Conservation (phyloP, 2,797 vertebrate species). For the Gila robusta region DNA sequence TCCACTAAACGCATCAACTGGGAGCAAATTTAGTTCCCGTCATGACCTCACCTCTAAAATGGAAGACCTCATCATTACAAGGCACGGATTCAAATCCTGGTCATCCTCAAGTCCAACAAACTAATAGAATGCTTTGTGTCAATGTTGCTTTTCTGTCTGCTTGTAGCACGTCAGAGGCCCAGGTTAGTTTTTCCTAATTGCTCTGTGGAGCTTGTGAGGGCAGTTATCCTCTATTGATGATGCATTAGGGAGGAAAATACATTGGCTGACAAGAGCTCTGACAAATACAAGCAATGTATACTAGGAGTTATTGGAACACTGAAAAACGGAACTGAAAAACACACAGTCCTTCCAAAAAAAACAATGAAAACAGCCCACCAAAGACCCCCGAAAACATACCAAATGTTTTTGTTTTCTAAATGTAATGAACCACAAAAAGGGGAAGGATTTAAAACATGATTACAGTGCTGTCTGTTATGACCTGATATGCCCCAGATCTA, state of each 20-base stretch:
- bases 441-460: conserved; percentile 24
- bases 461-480: conserved; percentile 22
- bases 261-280: conserved; percentile 56
- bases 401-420: conserved; percentile 10
- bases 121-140: conserved; percentile 55
- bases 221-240: conserved; percentile 51
- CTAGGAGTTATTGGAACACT: conserved; percentile 52
- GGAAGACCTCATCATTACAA: conserved; percentile 53
- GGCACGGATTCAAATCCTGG: conserved; percentile 51
- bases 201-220: conserved; percentile 31
- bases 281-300: conserved; percentile 54
- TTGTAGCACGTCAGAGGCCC: conserved; percentile 27
- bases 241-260: conserved; percentile 39
- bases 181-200: conserved; percentile 55
- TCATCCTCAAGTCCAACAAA: conserved; percentile 50
- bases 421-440: conserved; percentile 27
- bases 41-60: conserved; percentile 51
- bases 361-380: conserved; percentile 39
- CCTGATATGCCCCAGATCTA: conserved; percentile 1
- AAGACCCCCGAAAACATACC: conserved; percentile 28
- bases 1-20: conserved; percentile 34
- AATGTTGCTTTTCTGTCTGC: conserved; percentile 57
- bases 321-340: conserved; percentile 24
- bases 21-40: conserved; percentile 38
- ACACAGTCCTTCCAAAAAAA: conserved; percentile 33